Base-by-base conservation (phyloP, 2,888 invertebrate genomes). In the Reticulitermes lucifugus region DNA sequence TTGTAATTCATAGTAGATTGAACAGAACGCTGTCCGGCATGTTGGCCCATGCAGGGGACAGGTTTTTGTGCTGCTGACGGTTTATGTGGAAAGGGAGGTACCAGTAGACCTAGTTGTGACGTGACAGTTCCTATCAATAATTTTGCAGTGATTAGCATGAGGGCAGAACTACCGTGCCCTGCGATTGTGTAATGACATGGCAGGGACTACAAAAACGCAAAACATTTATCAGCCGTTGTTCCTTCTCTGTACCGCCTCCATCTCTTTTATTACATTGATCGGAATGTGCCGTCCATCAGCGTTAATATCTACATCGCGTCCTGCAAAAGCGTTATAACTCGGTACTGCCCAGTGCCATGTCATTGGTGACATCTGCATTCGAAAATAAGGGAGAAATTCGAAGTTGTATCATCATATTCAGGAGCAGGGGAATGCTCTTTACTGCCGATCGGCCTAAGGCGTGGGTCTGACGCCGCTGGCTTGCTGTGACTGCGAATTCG, bases 181-280 rank as follows among this genome's bases (percentile, higher is more conserved):
- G 18, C 4, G n/a, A n/a, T 65, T 65, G 65, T 80, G 60, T 80
- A 55, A 80, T 80, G 60, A 80, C 80, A 80, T 59, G 41, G 80
- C 35, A 35, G 60, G 7, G 21, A 80, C 35, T 60, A 51, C 80
- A 80, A 80, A 73, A 80, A 80, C 80, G 55, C 51, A 80, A 73
- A 80, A 80, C 80, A 80, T 80, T 80, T 80, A 80, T 80, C 80
- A 80, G 60, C 59, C 60, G 60, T 59, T 51, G 60, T 80, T 60
- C 55, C 79, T 60, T 59, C 41, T 80, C 21, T 35, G 59, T 60
- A 22, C 80, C 80, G 41, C 80, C 80, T 60, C 41, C 80, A 2
- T 60, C 80, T 60, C 59, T 80, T 25, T 35, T 22, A 60, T 35
- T 55, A 80, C 25, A 60, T 80, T 73, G 73, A 73, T 73, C 73